Percentiles rank a stretch among this genome's conserved stretches.
Conservation (phyloP, 2,888 invertebrate genomes). For the Acleris laterana region DNA sequence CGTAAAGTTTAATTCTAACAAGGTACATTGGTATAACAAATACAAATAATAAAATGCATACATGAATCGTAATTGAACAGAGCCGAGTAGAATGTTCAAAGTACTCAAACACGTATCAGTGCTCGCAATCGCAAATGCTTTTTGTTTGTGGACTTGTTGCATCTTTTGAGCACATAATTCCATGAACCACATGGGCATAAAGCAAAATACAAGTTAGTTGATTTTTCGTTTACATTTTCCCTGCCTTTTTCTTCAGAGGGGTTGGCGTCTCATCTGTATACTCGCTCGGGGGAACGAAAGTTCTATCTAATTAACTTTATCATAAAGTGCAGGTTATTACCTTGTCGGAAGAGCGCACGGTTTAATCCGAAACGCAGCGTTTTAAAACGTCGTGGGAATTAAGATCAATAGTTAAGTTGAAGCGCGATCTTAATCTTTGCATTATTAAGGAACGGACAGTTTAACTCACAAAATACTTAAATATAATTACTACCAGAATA, state of each 20-base stretch:
- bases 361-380: constrained; percentile 63
- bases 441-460: too few relatives aligned
- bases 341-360: constrained; percentile 63
- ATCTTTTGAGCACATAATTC: constrained; percentile 35
- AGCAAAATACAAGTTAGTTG: constrained; percentile 40
- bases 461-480: too few relatives aligned
- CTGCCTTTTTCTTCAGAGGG: constrained; percentile 55
- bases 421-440: constrained; percentile 20
- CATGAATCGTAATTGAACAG: constrained; percentile 1
- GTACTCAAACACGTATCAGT: constrained; percentile 10
- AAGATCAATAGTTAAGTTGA: constrained; percentile 38
- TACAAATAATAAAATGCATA: not conserved
- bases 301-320: constrained; percentile 82
- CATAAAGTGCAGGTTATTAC: constrained; percentile 78
- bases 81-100: not conserved
- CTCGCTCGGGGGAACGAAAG: constrained; percentile 77
- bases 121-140: constrained; percentile 2
- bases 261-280: constrained; percentile 67
- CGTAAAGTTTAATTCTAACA: not conserved
- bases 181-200: constrained; percentile 38
- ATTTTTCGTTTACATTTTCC: constrained; percentile 61
- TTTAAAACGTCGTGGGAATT: constrained; percentile 48
- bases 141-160: constrained; percentile 34
- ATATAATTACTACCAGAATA: too few relatives aligned
- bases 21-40: not conserved